Percentiles rank a stretch among this genome's conserved stretches.
Evolutionary conservation across 1,140 invertebrate genomes (phyloP).

Genomic region (Fopius arisanus): DNA sequence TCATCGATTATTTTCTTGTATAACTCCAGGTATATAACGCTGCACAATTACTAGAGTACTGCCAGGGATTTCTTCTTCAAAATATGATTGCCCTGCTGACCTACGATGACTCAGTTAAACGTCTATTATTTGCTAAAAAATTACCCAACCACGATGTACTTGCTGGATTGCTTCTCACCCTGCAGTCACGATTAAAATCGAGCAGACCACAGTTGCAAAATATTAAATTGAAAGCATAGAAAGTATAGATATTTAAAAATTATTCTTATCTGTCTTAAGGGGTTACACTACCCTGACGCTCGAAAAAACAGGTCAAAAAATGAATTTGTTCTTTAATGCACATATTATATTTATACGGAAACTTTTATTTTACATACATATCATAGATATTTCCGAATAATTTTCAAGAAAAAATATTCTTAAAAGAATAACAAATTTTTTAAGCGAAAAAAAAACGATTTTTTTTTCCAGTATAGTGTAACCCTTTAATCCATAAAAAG

Average conservation of each 20-base stretch:
- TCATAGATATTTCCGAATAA: too few relatives aligned
- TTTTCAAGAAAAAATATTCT: too few relatives aligned
- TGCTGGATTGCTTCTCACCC: constrained; percentile 78
- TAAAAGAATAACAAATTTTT: too few relatives aligned
- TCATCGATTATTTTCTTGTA: constrained; percentile 31
- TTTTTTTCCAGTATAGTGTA: too few relatives aligned
- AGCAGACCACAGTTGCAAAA: constrained; percentile 59
- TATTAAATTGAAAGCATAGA: constrained; percentile 48
- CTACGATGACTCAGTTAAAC: constrained; percentile 89
- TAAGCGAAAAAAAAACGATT: too few relatives aligned
- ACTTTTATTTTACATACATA: too few relatives aligned
- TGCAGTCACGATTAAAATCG: constrained; percentile 81
- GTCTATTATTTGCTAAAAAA: constrained; percentile 87
- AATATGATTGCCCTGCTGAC: constrained; percentile 93
- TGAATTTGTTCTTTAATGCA: too few relatives aligned
- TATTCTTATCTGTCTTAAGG: background rate
- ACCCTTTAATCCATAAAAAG: background rate
- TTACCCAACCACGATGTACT: constrained; percentile 90
- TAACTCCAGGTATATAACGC: constrained; percentile 92
- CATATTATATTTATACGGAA: too few relatives aligned
- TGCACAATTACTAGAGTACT: constrained; percentile 84
- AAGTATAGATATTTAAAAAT: background rate
- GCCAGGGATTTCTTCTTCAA: constrained; percentile 89
- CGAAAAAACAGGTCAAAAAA: too few relatives aligned
- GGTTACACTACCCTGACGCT: too few relatives aligned